Percentiles rank a stretch among this genome's conserved stretches.
These are phyloP conservation scores for Andrena flavipes DNA, from an alignment of 2,888 invertebrate species.

Conservation along the genomic window DNA sequence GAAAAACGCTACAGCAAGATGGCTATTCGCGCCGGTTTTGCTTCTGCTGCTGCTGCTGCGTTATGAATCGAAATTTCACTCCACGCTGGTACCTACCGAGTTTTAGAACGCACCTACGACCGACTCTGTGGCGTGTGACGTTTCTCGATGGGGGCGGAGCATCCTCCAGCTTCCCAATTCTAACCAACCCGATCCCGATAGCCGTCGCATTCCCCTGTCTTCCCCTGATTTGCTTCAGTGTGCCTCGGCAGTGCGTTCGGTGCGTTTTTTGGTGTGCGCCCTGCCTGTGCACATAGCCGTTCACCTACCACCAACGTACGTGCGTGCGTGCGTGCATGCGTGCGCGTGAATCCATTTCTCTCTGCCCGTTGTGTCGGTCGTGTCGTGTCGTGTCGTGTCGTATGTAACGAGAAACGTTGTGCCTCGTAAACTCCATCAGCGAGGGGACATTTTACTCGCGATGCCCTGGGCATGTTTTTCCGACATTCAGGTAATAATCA, in stretches of 20 bases:
- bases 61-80: constrained; percentile 39
- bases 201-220: constrained; percentile 74
- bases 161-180: constrained; percentile 71
- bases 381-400: constrained; percentile 10
- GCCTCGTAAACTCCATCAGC: constrained; percentile 40
- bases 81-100: constrained; percentile 43
- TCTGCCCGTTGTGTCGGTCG: constrained; percentile 6
- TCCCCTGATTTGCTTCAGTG: constrained; percentile 69
- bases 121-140: constrained; percentile 49
- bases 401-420: constrained; percentile 51
- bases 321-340: constrained; percentile 24
- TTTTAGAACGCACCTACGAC: constrained; percentile 57
- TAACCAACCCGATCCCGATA: constrained; percentile 75
- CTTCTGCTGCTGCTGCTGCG: constrained; percentile 16
- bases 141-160: constrained; percentile 74
- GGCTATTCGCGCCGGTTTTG: constrained; percentile 66
- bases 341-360: constrained; percentile 54
- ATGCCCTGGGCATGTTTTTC: constrained; percentile 75
- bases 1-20: constrained; percentile 61
- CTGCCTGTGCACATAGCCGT: constrained; percentile 58
- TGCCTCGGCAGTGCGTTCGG: constrained; percentile 63
- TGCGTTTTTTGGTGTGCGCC: constrained; percentile 61
- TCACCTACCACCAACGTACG: constrained; percentile 52
- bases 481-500: constrained; percentile 77
- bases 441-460: constrained; percentile 58